phyloP scores from a whole-genome alignment of 2,113 vertebrate species.

The Pleuronectes platessa region DNA sequence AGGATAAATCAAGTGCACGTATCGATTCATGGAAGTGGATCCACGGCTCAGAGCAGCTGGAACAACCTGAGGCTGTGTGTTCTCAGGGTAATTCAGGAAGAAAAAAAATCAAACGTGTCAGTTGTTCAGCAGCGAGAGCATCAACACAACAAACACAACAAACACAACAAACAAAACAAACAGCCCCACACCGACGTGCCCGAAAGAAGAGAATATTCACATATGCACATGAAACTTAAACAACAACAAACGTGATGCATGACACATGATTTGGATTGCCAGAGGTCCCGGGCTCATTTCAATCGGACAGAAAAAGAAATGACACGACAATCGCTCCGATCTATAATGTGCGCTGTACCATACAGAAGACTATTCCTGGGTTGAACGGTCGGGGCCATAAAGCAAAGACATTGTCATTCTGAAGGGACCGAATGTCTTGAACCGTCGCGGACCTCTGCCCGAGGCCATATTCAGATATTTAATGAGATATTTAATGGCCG shows the following conservation, averaged over 20 bases:
- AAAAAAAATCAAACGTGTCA: background rate
- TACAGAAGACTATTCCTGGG: background rate
- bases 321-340: background rate
- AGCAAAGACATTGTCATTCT: slow-evolving; percentile 44
- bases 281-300: no score
- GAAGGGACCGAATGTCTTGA: slow-evolving; percentile 39
- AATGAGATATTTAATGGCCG: slow-evolving; percentile 54
- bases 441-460: slow-evolving; percentile 28
- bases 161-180: background rate
- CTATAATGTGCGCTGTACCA: background rate
- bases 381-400: background rate
- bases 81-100: background rate
- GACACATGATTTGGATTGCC: no score
- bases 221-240: no score
- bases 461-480: slow-evolving; percentile 40
- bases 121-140: background rate
- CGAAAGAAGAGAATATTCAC: no score
- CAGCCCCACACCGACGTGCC: background rate
- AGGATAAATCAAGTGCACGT: slow-evolving; percentile 3
- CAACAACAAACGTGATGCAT: no score
- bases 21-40: background rate
- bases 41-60: background rate
- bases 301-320: background rate
- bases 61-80: background rate
- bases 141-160: background rate